Base-by-base conservation (phyloP, 2,113 vertebrate genomes). In the Galeopterus variegatus region DNA sequence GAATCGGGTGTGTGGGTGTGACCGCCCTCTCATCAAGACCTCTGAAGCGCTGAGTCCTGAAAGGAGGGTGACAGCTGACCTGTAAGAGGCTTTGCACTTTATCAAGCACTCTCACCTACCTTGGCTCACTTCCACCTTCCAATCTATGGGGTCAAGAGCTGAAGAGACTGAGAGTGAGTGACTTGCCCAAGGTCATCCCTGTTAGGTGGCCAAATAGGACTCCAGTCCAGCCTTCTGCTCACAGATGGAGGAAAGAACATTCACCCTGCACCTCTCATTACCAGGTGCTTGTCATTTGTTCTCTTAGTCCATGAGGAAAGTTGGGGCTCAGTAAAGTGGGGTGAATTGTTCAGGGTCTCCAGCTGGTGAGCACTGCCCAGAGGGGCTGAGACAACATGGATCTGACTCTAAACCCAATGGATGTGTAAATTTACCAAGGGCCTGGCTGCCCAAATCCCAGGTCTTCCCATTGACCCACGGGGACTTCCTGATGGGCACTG, bases 1-100 rank as follows among this genome's bases (percentile, higher is more conserved):
- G 97, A 97, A 98, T 81, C 1, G 52, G 93, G 76, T 88, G 90
- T 76, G 84, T 95, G 90, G 97, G 96, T 93, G 97, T 93, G 81
- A 88, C 94, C 28, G 5, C 54, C 75, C 86, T 95, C 88, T 97
- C 91, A 92, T 33, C 8, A 84, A 95, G 91, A 54, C 64, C 45
- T 95, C 52, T 73, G 77, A 65, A 81, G 92, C 13, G 1, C 23
- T 33, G 82, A 3, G 1, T 88, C 96, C 91, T 70, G 50, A 94
- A 75, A 80, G 58, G 79, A 85, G 90, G 83, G 70, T 7, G 1
- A 83, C 88, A 80, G 65, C 96, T 92, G 93, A 92, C 70, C 80
- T 58, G 48, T 15, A 58, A n/a, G 73, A 8, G 80, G 2, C 58
- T 58, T 45, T 82, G 84, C 67, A 33, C 52, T 79, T 76, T 72